Evolutionary conservation across 2,113 vertebrate genomes (phyloP).

Genomic region (Laticauda laticaudata): DNA sequence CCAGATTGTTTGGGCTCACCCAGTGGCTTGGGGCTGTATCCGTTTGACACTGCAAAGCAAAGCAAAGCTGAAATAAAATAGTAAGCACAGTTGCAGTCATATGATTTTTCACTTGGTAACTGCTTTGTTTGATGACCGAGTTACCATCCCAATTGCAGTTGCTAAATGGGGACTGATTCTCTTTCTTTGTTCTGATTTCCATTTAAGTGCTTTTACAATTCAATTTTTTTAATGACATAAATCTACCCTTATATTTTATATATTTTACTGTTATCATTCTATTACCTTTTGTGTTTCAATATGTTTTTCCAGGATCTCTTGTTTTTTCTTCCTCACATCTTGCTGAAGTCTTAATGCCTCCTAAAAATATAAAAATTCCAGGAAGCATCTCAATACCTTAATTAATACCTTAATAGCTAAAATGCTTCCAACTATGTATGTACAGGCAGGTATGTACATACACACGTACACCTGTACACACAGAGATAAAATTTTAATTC

Average conservation of each 20-base stretch:
- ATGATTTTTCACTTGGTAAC: not conserved
- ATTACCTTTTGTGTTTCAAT: conserved; percentile 97
- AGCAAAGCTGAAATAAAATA: not conserved
- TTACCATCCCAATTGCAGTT: not conserved
- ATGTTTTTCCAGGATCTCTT: conserved; percentile 97
- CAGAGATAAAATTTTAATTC: not conserved
- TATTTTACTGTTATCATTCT: not conserved
- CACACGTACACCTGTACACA: too few species aligned
- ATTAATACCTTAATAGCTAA: not conserved
- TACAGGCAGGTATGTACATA: not conserved
- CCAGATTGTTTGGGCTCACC: not conserved
- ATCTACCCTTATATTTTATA: not conserved
- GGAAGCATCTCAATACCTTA: not conserved
- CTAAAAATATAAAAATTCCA: conserved; percentile 66
- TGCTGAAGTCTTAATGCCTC: conserved; percentile 92
- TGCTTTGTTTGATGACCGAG: not conserved
- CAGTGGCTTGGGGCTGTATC: not conserved
- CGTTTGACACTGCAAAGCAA: not conserved
- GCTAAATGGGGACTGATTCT: not conserved
- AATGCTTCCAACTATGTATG: not conserved
- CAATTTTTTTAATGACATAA: not conserved
- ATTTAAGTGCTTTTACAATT: not conserved
- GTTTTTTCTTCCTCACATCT: conserved; percentile 95
- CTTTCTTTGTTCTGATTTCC: not conserved
- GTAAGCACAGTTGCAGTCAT: not conserved